Percentiles rank a stretch among this genome's conserved stretches.
Conservation (phyloP, 2,888 invertebrate genomes). For the Oeneis ivallda region DNA sequence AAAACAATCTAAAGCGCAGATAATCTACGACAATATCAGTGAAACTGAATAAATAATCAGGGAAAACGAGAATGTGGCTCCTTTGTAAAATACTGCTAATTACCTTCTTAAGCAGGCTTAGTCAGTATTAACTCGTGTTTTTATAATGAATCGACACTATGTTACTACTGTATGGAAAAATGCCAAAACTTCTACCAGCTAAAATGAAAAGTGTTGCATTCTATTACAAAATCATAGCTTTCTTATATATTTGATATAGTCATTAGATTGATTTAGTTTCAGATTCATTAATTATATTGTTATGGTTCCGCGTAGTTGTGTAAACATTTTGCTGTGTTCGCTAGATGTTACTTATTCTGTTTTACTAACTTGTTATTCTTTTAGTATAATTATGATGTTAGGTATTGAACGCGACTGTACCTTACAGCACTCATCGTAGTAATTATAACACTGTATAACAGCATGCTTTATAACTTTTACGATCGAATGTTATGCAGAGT, state of each 20-base stretch:
- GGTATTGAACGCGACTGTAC: slow-evolving; percentile 44
- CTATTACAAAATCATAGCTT: background rate
- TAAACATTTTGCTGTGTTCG: no score
- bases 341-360: no score
- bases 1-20: slow-evolving; percentile 18
- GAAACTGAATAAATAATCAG: slow-evolving; percentile 25
- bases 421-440: slow-evolving; percentile 49
- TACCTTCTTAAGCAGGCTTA: slow-evolving; percentile 25
- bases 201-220: background rate
- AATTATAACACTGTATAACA: slow-evolving; percentile 49
- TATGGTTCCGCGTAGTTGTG: no score
- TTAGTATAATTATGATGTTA: background rate
- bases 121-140: slow-evolving; percentile 21
- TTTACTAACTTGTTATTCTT: background rate
- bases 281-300: no score
- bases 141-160: slow-evolving; percentile 21
- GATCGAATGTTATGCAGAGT: slow-evolving; percentile 44
- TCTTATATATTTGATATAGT: no score
- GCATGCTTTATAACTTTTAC: slow-evolving; percentile 58
- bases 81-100: slow-evolving; percentile 24
- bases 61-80: slow-evolving; percentile 21
- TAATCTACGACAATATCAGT: slow-evolving; percentile 20
- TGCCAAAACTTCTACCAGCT: slow-evolving; percentile 12
- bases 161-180: no score
- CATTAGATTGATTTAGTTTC: no score